Percentiles rank a stretch among this genome's conserved stretches.
Conservation (phyloP, 2,888 invertebrate genomes). For the Drosophila neoperkinsi region DNA sequence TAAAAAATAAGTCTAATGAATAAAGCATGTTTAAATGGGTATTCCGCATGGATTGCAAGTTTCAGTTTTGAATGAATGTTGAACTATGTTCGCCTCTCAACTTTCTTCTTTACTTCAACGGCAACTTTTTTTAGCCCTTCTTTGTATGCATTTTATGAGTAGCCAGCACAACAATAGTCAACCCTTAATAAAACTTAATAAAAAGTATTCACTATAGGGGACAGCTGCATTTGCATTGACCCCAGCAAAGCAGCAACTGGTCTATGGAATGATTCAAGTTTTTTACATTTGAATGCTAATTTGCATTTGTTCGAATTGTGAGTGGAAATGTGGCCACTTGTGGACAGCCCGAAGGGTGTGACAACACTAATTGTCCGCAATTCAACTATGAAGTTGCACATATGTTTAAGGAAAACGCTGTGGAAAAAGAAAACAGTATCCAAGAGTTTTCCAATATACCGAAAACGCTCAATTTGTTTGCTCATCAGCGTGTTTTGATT, state of each 20-base stretch:
- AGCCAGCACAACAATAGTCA: slow-evolving; percentile 19
- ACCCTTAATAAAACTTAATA: slow-evolving; percentile 21
- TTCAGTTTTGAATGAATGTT: background rate
- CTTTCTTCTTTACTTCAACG: background rate
- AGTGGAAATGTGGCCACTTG: slow-evolving; percentile 54
- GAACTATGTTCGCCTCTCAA: background rate
- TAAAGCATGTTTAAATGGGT: background rate
- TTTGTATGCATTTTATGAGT: background rate
- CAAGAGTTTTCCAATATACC: slow-evolving; percentile 35
- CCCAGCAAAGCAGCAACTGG: background rate
- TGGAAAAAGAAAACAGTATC: slow-evolving; percentile 27
- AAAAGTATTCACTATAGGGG: background rate
- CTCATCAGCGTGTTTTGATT: slow-evolving; percentile 63
- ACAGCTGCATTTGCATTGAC: slow-evolving; percentile 35
- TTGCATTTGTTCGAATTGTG: slow-evolving; percentile 33
- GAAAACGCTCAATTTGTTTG: slow-evolving; percentile 63
- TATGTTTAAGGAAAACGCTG: slow-evolving; percentile 47
- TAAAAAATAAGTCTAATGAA: background rate
- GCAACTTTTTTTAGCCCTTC: slow-evolving; percentile 1
- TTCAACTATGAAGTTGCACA: slow-evolving; percentile 74
- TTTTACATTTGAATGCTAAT: slow-evolving; percentile 31
- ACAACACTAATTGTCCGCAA: slow-evolving; percentile 58
- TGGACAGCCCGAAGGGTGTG: slow-evolving; percentile 51
- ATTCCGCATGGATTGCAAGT: background rate
- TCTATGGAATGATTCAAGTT: slow-evolving; percentile 7